phyloP scores from a whole-genome alignment of 2,797 vertebrate species.

The Perodicticus potto region DNA sequence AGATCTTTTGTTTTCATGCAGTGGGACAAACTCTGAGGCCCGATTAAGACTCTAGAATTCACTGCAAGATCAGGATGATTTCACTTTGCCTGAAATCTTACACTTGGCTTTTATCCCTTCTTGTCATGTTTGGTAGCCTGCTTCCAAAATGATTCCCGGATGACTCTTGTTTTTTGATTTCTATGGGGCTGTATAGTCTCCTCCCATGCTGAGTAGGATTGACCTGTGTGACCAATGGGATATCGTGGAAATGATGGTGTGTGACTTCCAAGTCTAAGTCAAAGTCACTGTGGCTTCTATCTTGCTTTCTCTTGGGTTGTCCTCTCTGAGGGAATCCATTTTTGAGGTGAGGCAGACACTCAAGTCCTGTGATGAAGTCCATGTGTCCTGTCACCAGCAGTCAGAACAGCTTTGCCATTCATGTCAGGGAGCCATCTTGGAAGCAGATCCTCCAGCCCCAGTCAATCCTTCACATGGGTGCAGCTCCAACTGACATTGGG shows the following conservation, averaged over 20 bases:
- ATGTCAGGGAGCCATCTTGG: background rate
- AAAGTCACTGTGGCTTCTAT: constrained; percentile 2
- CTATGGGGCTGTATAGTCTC: background rate
- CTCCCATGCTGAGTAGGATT: background rate
- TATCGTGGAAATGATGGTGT: background rate
- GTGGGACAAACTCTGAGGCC: background rate
- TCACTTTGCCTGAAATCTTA: background rate
- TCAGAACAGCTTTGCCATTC: background rate
- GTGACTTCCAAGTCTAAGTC: background rate
- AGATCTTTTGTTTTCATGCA: background rate
- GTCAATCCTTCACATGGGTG: background rate
- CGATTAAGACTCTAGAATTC: background rate
- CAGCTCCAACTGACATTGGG: background rate
- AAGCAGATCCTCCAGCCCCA: background rate
- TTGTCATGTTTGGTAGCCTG: background rate
- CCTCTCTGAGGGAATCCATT: background rate
- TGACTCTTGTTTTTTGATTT: background rate
- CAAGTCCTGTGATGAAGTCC: background rate
- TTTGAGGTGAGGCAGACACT: background rate
- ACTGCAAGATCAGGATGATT: background rate
- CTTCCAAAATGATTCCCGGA: background rate
- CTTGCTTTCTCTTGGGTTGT: background rate
- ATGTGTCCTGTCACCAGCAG: background rate
- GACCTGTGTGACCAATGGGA: background rate
- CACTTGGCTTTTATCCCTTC: background rate